phyloP scores from a whole-genome alignment of 2,797 vertebrate genomes.

The Clarias platycephalus region DNA sequence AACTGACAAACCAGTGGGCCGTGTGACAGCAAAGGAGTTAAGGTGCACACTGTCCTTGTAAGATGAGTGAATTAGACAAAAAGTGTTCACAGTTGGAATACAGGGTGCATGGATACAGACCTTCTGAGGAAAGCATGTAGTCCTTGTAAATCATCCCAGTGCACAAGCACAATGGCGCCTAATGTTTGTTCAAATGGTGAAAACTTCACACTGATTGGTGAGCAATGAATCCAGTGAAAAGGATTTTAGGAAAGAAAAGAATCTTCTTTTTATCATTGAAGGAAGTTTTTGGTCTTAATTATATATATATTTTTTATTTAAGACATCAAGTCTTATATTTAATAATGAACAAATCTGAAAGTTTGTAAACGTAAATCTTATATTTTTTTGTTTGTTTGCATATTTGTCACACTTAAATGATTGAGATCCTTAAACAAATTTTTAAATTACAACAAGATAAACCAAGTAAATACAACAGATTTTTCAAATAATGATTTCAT shows the following conservation, averaged over 20 bases:
- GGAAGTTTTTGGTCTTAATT: neutral
- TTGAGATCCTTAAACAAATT: too few relatives aligned
- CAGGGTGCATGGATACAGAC: constrained; percentile 43
- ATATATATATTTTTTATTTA: neutral
- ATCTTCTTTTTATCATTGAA: neutral
- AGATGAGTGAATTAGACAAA: constrained; percentile 12
- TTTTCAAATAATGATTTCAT: too few relatives aligned
- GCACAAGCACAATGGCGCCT: constrained; percentile 37
- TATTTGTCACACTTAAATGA: too few relatives aligned
- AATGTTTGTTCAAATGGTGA: neutral
- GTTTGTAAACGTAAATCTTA: neutral
- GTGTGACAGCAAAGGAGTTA: neutral
- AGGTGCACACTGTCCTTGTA: neutral
- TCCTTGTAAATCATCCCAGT: constrained; percentile 63
- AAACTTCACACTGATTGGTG: neutral
- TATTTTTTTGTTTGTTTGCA: too few relatives aligned
- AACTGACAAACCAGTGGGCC: too few relatives aligned
- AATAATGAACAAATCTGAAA: neutral
- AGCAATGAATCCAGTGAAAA: neutral
- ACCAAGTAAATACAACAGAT: too few relatives aligned
- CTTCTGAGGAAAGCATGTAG: constrained; percentile 51
- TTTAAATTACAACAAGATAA: too few relatives aligned
- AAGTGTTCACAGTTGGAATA: neutral
- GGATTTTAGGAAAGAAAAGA: neutral
- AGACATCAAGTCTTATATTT: neutral